Conservation (phyloP, 2,797 vertebrate species). For the Centropyge bicolor region DNA sequence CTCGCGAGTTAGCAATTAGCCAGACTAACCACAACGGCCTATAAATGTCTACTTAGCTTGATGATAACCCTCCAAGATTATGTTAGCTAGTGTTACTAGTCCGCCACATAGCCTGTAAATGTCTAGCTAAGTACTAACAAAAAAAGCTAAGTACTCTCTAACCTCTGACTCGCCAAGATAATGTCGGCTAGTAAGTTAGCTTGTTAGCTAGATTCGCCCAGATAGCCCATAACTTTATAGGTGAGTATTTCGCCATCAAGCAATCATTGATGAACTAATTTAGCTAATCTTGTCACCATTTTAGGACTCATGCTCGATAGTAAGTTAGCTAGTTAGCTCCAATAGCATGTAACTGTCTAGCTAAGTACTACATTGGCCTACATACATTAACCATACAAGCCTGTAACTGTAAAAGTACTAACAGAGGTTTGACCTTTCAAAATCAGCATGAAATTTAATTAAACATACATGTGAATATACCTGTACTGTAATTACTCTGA, state of each 20-base stretch:
- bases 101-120: neutral
- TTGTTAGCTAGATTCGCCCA: neutral
- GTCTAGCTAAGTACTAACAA: neutral
- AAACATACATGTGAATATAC: neutral
- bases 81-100: neutral
- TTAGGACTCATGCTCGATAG: too few relatives aligned
- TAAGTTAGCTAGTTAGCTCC: neutral
- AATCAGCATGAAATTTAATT: too few relatives aligned
- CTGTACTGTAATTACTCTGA: neutral
- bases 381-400: neutral
- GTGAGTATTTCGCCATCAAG: too few relatives aligned
- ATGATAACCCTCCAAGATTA: neutral
- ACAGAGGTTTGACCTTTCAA: neutral
- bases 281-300: too few relatives aligned
- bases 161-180: neutral
- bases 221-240: neutral
- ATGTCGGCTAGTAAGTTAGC: neutral
- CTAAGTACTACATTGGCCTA: too few relatives aligned
- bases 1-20: neutral
- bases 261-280: too few relatives aligned
- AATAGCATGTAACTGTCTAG: neutral
- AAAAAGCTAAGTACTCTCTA: too few relatives aligned
- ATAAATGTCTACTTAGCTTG: constrained; percentile 5
- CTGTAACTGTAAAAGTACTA: neutral
- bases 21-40: neutral